Evolutionary conservation across 2,888 invertebrate species (phyloP).

Genomic region (Beris morrisii): DNA sequence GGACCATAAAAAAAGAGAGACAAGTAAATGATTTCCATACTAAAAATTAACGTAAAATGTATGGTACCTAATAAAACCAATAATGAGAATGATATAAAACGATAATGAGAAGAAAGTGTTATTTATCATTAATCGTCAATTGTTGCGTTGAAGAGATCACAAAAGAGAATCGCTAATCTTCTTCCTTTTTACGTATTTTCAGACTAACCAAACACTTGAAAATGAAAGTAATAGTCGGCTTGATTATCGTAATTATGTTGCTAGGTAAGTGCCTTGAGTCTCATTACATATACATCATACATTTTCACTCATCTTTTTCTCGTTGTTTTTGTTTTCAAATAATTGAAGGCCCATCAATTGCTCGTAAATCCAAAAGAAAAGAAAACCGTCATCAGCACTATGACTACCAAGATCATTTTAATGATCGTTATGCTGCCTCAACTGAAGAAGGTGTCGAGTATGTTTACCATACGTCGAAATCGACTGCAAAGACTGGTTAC

Average conservation of each 20-base stretch:
- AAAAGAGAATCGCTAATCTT: no score
- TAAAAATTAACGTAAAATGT: no score
- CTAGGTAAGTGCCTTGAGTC: conserved; percentile 2
- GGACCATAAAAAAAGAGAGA: no score
- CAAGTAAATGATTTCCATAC: no score
- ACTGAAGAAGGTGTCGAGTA: conserved; percentile 20
- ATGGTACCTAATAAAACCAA: no score
- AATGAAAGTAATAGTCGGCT: conserved; percentile 22
- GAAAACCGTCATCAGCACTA: conserved; percentile 18
- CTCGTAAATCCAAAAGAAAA: conserved; percentile 27
- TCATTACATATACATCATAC: no score
- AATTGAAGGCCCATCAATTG: conserved; percentile 3
- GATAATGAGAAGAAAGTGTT: no score
- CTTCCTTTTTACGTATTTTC: neutral
- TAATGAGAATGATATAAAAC: no score
- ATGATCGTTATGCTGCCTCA: conserved; percentile 13
- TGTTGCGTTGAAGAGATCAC: no score
- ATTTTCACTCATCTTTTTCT: neutral
- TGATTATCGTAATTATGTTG: conserved; percentile 1
- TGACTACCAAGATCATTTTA: neutral
- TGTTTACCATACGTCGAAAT: neutral
- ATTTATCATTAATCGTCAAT: no score
- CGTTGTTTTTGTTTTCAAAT: neutral
- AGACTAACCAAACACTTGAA: conserved; percentile 1
- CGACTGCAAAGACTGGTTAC: conserved; percentile 53